Evolutionary conservation across 53 echinoderm and acorn worm genomes (phyloP).

Genomic region (Echinometra lucunter): DNA sequence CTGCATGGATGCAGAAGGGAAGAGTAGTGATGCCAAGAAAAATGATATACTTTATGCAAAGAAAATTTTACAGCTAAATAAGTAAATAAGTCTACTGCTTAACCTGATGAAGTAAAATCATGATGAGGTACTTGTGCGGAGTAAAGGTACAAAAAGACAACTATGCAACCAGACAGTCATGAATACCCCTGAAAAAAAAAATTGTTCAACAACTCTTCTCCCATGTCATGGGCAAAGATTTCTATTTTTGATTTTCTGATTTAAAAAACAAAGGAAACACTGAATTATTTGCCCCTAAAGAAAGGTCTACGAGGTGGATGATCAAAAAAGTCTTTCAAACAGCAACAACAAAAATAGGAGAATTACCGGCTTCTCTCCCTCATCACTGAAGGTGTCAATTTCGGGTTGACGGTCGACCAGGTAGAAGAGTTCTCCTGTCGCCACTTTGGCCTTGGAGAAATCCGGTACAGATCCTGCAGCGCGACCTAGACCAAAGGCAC

Average conservation of each 20-base stretch:
- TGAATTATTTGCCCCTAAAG: neutral
- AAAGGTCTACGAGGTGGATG: too few species aligned
- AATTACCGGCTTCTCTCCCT: conserved; percentile 87
- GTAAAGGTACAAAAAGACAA: too few species aligned
- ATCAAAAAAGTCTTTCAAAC: neutral
- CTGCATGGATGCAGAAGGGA: conserved; percentile 53
- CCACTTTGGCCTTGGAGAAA: conserved; percentile 87
- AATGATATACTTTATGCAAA: neutral
- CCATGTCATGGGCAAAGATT: too few species aligned
- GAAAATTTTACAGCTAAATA: too few species aligned
- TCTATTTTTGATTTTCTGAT: too few species aligned
- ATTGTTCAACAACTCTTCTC: too few species aligned
- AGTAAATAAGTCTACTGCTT: too few species aligned
- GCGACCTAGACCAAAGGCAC: conserved; percentile 93
- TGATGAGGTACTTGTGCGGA: too few species aligned
- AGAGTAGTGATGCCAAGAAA: neutral
- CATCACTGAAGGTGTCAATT: conserved; percentile 82
- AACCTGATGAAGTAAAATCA: too few species aligned
- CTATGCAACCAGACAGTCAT: too few species aligned
- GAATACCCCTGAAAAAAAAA: too few species aligned
- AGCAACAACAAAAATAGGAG: neutral
- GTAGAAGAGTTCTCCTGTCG: conserved; percentile 86
- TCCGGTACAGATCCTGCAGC: conserved; percentile 89
- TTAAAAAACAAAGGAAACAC: too few species aligned
- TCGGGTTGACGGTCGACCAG: conserved; percentile 82